Evolutionary conservation across 1,140 invertebrate genomes (phyloP).

Genomic region (Eupeodes corollae): DNA sequence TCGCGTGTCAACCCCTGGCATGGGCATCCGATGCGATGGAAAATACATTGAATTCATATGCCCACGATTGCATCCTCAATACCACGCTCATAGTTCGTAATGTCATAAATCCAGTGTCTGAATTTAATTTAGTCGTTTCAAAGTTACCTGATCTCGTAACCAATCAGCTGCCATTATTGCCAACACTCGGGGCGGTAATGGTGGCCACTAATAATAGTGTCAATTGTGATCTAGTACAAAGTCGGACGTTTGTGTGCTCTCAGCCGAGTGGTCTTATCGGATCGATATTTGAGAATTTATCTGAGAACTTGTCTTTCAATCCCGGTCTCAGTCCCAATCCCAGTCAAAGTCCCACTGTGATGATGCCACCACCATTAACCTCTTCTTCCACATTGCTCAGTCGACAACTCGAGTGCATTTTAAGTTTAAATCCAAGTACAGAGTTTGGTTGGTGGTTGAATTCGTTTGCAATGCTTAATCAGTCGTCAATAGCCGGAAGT

Average conservation of each 20-base stretch:
- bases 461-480: slow-evolving; percentile 5
- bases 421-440: neutral
- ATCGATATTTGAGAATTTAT: neutral
- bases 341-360: neutral
- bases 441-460: slow-evolving; percentile 5
- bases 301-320: neutral
- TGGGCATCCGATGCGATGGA: neutral
- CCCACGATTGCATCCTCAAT: slow-evolving; percentile 5
- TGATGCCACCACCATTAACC: neutral
- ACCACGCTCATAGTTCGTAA: slow-evolving; percentile 16
- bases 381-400: neutral
- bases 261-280: neutral
- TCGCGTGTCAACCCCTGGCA: neutral
- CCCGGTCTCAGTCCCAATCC: neutral
- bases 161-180: neutral
- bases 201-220: neutral
- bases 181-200: neutral
- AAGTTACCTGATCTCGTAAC: slow-evolving; percentile 8
- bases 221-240: slow-evolving; percentile 3
- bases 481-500: slow-evolving; percentile 24
- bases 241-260: slow-evolving; percentile 1
- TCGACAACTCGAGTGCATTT: neutral
- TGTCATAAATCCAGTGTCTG: slow-evolving; percentile 20
- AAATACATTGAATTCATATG: neutral
- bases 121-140: slow-evolving; percentile 24